Evolutionary conservation across 2,113 vertebrate species (phyloP).

Genomic region (Peucedramus taeniatus): DNA sequence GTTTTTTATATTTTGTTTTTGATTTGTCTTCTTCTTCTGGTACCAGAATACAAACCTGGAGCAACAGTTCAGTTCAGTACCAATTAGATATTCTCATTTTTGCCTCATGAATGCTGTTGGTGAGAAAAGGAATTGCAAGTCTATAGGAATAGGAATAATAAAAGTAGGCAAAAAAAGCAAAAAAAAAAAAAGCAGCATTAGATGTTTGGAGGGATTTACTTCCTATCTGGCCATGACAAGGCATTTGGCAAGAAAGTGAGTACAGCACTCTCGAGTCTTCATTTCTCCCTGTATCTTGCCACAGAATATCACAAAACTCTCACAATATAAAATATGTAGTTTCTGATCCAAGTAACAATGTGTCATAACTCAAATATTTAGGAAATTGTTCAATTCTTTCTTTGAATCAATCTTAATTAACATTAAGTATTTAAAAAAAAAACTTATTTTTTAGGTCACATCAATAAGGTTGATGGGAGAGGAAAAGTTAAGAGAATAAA

Average conservation of each 20-base stretch:
- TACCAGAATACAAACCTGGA: background rate
- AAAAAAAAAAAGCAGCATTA: background rate
- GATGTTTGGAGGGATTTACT: background rate
- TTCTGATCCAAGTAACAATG: background rate
- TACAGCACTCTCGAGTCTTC: background rate
- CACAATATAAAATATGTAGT: background rate
- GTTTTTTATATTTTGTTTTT: too few relatives aligned
- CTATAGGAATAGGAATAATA: background rate
- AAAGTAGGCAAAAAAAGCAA: background rate
- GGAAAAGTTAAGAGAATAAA: background rate
- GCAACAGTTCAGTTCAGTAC: background rate
- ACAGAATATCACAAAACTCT: background rate
- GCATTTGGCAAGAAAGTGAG: background rate
- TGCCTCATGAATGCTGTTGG: background rate
- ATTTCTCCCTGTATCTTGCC: background rate
- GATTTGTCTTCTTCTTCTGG: too few relatives aligned
- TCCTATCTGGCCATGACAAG: background rate
- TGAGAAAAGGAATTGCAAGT: background rate
- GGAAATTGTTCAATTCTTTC: background rate
- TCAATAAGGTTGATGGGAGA: background rate
- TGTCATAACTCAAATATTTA: background rate
- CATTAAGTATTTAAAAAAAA: background rate
- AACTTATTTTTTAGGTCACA: background rate
- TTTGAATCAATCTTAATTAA: background rate
- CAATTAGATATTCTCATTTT: background rate